phyloP scores from a whole-genome alignment of 2,113 vertebrate species.

The Galbula dea region DNA sequence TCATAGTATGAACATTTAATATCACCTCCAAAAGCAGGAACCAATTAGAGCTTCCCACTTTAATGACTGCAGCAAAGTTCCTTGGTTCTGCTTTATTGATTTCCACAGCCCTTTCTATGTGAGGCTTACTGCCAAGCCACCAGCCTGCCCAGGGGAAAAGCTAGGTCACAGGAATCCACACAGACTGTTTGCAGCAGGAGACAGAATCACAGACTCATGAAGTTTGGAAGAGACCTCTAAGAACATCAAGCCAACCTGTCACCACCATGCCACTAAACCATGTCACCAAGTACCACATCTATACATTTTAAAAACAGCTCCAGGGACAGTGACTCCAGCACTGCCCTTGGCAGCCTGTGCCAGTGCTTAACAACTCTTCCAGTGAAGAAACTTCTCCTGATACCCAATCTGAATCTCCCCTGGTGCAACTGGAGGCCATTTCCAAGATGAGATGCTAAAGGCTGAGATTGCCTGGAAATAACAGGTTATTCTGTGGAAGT shows the following conservation, averaged over 20 bases:
- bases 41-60: neutral
- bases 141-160: neutral
- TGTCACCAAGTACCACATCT: too few species aligned
- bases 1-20: neutral
- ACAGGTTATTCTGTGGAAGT: neutral
- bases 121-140: neutral
- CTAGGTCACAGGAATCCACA: neutral
- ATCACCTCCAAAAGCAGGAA: neutral
- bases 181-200: neutral
- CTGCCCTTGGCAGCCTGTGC: too few species aligned
- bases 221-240: too few species aligned
- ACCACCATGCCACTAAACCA: too few species aligned
- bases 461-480: neutral
- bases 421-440: too few species aligned
- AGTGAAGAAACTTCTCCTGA: too few species aligned
- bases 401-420: too few species aligned
- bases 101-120: neutral
- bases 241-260: too few species aligned
- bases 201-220: too few species aligned
- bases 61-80: neutral
- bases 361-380: too few species aligned
- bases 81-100: neutral
- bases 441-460: fast-evolving
- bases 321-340: too few species aligned
- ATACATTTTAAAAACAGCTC: too few species aligned